A percentile compares a stretch with the other conserved stretches of the same genome.
Conservation (phyloP, 2,113 vertebrate species). For the Emydura subglobosa region DNA sequence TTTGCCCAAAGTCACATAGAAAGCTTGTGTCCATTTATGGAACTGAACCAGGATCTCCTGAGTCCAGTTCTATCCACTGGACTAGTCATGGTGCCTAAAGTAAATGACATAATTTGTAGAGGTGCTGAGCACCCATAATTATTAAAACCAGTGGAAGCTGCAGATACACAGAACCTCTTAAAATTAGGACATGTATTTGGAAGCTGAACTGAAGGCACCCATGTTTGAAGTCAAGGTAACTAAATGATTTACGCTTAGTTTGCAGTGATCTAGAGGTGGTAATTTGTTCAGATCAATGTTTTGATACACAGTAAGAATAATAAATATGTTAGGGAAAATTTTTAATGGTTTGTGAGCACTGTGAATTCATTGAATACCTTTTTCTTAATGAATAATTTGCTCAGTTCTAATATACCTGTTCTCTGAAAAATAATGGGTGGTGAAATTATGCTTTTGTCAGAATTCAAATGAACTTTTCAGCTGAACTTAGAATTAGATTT, state of each 20-base stretch:
- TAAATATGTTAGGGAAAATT: not conserved
- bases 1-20: not conserved
- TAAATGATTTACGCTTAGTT: not conserved
- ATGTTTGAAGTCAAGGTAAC: not conserved
- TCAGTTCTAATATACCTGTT: not conserved
- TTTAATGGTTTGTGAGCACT: not conserved
- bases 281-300: not conserved
- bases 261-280: not conserved
- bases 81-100: not conserved
- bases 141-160: not conserved
- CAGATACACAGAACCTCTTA: not conserved
- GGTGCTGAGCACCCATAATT: not conserved
- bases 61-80: not conserved
- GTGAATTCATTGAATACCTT: not conserved
- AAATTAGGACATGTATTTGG: not conserved
- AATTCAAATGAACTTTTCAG: not conserved
- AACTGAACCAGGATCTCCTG: not conserved
- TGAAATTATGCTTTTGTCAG: not conserved
- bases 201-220: not conserved
- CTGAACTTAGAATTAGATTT: not conserved
- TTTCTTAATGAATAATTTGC: not conserved
- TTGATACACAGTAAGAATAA: not conserved
- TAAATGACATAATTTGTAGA: not conserved
- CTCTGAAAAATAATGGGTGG: not conserved
- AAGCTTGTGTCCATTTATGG: not conserved